Evolutionary conservation across 2,888 invertebrate species (phyloP), one percentile per base, ranked within the genome.

Genomic region (Microchrysa polita): DNA sequence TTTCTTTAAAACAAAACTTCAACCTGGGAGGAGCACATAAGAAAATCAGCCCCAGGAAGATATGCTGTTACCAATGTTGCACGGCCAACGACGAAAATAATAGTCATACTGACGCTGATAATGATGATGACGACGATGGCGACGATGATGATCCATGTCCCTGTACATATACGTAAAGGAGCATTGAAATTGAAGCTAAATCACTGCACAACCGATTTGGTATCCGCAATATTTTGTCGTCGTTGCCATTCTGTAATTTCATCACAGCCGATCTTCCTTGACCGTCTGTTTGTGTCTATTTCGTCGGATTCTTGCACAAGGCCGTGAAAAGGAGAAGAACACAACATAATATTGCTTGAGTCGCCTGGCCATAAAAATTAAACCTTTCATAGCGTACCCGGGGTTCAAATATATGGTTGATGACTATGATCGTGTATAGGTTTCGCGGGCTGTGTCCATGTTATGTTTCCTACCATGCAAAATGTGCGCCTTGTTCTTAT

Each of bases 101-200:
- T 48, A n/a, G 20, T 65, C 34, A 27, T 65, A 16, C 48, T 34
- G 61, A 14, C 40, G 61, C n/a, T 23, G 61, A 10, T 18, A 55
- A 10, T 9, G 23, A 9, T 63, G 42, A 27, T 65, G 65, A 42
- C 48, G 48, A 63, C 23, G 63, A 65, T 48, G 65, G 44, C 23
- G 65, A 65, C 42, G 48, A 53, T 53, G 67, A 67, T 69, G 69
- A 69, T 57, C 69, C 69, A 69, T 67, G 67, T 67, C 67, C 67
- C 53, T 57, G 69, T 16, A 55, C 42, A 57, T 20, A 18, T 16
- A 55, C 42, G 69, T 20, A 18, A 55, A 57, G 69, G 57, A 69
- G 69, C 69, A 69, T 18, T n/a, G 14, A 16, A 40, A 69, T 18
- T n/a, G 14, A 16, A 40, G 22, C 57, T 53, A 55, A 53, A 42